These are phyloP conservation scores for Microcebus jonahi DNA, from an alignment of 2,113 vertebrate species.

Conservation along the genomic window DNA sequence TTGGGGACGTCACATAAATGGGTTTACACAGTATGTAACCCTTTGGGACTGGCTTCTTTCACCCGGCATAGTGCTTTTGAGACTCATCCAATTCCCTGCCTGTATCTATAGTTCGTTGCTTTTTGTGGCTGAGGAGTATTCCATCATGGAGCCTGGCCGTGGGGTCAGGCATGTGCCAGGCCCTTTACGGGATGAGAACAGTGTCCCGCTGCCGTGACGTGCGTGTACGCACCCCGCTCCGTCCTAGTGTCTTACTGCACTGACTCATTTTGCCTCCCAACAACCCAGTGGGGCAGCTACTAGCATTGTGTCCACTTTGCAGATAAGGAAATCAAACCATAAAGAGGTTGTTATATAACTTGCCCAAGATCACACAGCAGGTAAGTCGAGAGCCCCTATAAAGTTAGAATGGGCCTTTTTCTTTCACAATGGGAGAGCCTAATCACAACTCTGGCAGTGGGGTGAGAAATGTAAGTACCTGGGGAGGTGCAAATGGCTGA, in stretches of 20 bases:
- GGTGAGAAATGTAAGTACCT: not conserved
- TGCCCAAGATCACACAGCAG: not conserved
- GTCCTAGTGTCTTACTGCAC: accelerated
- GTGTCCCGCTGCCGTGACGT: not conserved
- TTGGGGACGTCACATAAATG: not conserved
- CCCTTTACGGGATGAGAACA: not conserved
- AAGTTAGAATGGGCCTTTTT: no score
- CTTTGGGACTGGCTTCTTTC: not conserved
- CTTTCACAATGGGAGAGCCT: not conserved
- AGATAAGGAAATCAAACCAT: not conserved
- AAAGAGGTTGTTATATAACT: not conserved
- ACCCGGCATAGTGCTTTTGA: not conserved
- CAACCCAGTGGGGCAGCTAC: accelerated
- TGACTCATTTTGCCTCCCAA: not conserved
- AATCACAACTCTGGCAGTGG: not conserved
- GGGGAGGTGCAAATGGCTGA: not conserved
- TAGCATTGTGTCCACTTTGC: not conserved
- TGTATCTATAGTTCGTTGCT: no score
- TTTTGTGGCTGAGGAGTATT: not conserved
- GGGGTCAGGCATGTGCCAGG: accelerated
- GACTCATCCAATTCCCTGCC: not conserved
- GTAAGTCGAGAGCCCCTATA: not conserved
- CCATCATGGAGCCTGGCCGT: accelerated
- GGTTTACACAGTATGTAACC: not conserved
- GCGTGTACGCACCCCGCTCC: not conserved